Conservation (phyloP, 2,113 vertebrate genomes). For the Stictonetta naevosa region DNA sequence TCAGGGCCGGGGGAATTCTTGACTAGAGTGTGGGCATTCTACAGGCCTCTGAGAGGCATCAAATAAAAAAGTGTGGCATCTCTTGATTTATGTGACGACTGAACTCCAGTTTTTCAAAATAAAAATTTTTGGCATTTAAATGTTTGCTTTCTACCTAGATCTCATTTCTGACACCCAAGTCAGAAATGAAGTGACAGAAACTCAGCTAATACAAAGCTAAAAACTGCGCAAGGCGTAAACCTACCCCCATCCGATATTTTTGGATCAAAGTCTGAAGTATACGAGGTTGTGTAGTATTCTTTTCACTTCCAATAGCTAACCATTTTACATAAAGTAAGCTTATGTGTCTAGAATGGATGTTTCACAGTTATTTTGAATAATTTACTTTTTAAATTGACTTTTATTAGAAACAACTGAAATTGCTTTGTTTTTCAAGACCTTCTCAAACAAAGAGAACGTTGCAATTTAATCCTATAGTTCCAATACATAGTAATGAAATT, state of each 20-base stretch:
- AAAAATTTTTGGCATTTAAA: neutral
- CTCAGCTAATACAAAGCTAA: neutral
- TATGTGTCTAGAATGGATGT: neutral
- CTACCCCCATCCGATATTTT: neutral
- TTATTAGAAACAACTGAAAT: slow-evolving; percentile 6
- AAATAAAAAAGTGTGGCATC: neutral
- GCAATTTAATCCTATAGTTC: neutral
- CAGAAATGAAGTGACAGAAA: neutral
- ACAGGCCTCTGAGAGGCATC: neutral
- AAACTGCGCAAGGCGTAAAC: neutral
- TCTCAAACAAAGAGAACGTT: neutral
- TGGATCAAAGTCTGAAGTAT: neutral
- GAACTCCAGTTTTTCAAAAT: neutral
- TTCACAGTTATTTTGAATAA: neutral
- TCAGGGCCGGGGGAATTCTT: neutral
- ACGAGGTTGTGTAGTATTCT: neutral
- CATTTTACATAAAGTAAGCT: neutral
- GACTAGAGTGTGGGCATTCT: neutral
- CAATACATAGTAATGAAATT: slow-evolving; percentile 19
- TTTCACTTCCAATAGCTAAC: neutral
- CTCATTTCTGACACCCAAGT: neutral
- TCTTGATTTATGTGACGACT: neutral
- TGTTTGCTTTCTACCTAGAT: neutral
- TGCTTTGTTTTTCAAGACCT: neutral
- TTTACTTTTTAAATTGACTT: neutral